Conservation (phyloP, 1,140 invertebrate genomes). For the Bombus waltoni region DNA sequence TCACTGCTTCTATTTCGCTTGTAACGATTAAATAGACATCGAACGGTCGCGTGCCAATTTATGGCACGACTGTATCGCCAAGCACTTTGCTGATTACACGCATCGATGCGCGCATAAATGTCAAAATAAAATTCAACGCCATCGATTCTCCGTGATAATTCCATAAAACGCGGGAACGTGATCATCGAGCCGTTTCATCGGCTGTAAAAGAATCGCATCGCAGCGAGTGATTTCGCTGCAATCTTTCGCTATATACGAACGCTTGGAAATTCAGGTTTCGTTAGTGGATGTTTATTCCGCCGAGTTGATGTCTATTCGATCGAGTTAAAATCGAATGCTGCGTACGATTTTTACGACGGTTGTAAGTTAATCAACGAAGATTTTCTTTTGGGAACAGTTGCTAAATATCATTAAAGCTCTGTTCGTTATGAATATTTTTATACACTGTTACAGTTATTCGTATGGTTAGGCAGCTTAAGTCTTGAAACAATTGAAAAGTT, state of each 20-base stretch:
- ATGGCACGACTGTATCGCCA: constrained; percentile 19
- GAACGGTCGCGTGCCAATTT: constrained; percentile 37
- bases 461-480: no score
- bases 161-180: constrained; percentile 32
- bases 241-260: not conserved
- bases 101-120: constrained; percentile 45
- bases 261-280: not conserved
- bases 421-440: no score
- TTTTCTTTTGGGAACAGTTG: no score
- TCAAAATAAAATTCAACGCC: constrained; percentile 37
- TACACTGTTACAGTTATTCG: no score
- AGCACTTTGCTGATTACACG: constrained; percentile 56
- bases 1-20: constrained; percentile 42
- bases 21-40: constrained; percentile 39
- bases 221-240: constrained; percentile 3
- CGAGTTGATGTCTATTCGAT: not conserved
- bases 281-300: not conserved
- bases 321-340: not conserved
- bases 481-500: no score
- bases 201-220: constrained; percentile 4
- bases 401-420: no score
- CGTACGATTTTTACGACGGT: no score
- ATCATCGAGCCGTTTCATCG: constrained; percentile 13
- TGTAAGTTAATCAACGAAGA: no score
- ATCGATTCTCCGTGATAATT: constrained; percentile 50